These are phyloP conservation scores for Pelvicachromis taeniatus DNA, from an alignment of 2,113 vertebrate genomes.

Conservation along the genomic window DNA sequence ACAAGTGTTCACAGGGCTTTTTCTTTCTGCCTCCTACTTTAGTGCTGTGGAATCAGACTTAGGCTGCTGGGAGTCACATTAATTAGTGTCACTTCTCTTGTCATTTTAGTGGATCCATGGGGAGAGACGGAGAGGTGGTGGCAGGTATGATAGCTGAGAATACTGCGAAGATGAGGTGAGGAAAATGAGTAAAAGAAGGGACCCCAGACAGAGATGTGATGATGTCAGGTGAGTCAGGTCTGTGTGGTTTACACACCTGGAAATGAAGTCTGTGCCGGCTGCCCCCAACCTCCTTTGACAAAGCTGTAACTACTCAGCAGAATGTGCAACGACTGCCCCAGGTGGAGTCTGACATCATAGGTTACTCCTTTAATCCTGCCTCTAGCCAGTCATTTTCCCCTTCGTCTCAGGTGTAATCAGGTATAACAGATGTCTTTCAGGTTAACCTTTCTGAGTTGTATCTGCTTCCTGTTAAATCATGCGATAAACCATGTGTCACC, in stretches of 20 bases:
- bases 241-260: slow-evolving; percentile 55
- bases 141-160: not conserved
- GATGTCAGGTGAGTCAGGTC: slow-evolving; percentile 48
- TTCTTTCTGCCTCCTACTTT: slow-evolving; percentile 14
- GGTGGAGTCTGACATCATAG: slow-evolving; percentile 53
- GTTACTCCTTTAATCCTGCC: slow-evolving; percentile 3
- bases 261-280: not conserved
- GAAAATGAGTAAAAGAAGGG: not conserved
- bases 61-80: slow-evolving; percentile 17
- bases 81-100: slow-evolving; percentile 24
- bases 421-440: slow-evolving; percentile 25
- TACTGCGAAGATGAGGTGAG: not conserved
- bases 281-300: not conserved
- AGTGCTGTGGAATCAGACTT: not conserved
- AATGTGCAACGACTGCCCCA: slow-evolving; percentile 24
- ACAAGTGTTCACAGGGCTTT: not conserved
- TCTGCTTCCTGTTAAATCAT: not conserved
- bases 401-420: slow-evolving; percentile 17
- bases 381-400: not conserved
- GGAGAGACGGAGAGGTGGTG: not conserved
- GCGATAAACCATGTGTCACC: not conserved
- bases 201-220: not conserved
- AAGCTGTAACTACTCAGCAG: slow-evolving; percentile 7
- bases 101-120: slow-evolving; percentile 31
- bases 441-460: slow-evolving; percentile 9